Base-by-base conservation (phyloP, 2,888 invertebrate genomes). In the Cosmia trapezina region DNA sequence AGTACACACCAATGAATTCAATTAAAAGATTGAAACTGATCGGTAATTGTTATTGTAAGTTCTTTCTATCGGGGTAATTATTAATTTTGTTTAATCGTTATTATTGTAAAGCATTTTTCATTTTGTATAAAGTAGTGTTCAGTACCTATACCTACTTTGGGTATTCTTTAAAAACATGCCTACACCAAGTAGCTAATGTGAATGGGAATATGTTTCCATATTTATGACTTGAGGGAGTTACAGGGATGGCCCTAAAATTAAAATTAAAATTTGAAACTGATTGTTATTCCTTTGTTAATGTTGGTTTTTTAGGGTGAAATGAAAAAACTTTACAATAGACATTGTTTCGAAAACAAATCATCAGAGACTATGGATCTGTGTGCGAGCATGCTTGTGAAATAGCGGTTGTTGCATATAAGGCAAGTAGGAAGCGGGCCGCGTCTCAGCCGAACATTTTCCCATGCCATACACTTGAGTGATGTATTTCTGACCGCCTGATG, bases 381-480 rank as follows among this genome's bases (percentile, higher is more conserved):
- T 81, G 81, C 81, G 84, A 79, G 86, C 87, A 78, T 83, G 84
- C 76, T 83, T 78, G 86, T 85, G 89, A 80, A 88, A 89, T 90
- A 91, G 91, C 87, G 84, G 89, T 86, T 88, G 82, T 88, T 88
- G 89, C 94, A 88, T 94, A 94, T 94, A 96, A 90, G 95, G 95
- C 91, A 88, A 92, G 91, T 90, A 93, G 94, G 94, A 94, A 95
- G 90, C 90, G 85, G 86, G 86, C 85, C 83, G 87, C 88, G 85
- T 88, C 89, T 88, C 87, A 72, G 81, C 75, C 81, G 84, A 91
- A 88, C 89, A 87, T 92, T 94, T 95, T 96, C 95, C 95, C 96
- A 96, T 94, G 93, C 91, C 89, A 87, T 85, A 90, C 89, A 74
- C 89, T 89, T 89, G 91, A 92, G 89, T 92, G 93, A 95, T 93